A percentile compares a stretch with the other conserved stretches of the same genome.
These are phyloP conservation scores for Sula dactylatra DNA, from an alignment of 2,113 vertebrate genomes.

Conservation along the genomic window DNA sequence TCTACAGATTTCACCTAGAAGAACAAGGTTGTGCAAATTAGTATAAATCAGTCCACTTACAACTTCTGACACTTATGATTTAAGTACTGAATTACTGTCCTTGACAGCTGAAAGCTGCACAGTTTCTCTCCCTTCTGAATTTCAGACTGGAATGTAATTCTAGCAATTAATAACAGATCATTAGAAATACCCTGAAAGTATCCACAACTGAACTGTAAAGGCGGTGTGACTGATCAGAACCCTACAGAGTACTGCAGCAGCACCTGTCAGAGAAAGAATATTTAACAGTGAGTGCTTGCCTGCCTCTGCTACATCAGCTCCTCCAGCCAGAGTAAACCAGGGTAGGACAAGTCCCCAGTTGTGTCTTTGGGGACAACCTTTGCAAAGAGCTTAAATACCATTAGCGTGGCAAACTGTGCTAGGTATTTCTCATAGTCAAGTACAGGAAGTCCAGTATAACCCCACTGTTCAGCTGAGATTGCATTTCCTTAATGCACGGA, in stretches of 20 bases:
- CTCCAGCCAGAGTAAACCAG: neutral
- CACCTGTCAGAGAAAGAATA: neutral
- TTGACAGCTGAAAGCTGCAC: conserved; percentile 27
- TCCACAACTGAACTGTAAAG: conserved; percentile 14
- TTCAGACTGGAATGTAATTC: conserved; percentile 30
- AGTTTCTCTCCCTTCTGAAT: conserved; percentile 4
- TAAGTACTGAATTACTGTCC: conserved; percentile 14
- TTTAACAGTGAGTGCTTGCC: neutral
- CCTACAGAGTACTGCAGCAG: neutral
- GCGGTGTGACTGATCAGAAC: neutral
- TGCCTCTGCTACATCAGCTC: neutral
- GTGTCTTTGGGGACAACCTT: neutral
- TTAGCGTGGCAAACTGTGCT: neutral
- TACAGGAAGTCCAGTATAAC: neutral
- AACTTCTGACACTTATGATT: neutral
- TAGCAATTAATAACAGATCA: conserved; percentile 51
- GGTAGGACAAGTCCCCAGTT: neutral
- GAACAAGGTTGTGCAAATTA: conserved; percentile 15
- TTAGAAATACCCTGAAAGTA: conserved; percentile 43
- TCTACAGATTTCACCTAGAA: neutral
- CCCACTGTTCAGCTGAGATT: neutral
- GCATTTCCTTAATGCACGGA: neutral
- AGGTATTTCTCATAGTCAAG: neutral
- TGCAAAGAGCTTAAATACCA: neutral
- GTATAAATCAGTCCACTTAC: conserved; percentile 21